Base-by-base conservation (phyloP, 2,113 vertebrate species). In the Phrynocephalus versicolor region DNA sequence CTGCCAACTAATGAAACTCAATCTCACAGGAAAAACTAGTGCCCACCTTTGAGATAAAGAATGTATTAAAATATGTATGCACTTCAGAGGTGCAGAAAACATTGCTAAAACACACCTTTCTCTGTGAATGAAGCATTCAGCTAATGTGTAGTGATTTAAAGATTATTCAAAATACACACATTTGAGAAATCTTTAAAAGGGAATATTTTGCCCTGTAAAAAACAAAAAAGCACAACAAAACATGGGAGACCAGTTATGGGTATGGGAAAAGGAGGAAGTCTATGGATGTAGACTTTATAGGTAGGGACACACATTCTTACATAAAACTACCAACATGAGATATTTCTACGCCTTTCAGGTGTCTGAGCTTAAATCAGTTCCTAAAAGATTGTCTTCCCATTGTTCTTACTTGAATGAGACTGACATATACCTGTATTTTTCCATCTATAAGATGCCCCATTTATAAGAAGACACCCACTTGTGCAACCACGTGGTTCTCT, bases 1-100 rank as follows among this genome's bases (percentile, higher is more conserved):
- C 0, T 70, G 82, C 83, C 89, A 88, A 80, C 1, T 91, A 87
- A 69, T 85, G 87, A 91, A 88, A 91, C 87, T n/a, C 87, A 77
- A 30, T 7, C 81, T 73, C 35, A 25, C 18, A 72, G 30, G 79
- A 27, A 27, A 67, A 7, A 67, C 2, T 27, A 27, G 30, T 67
- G 10, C 3, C 64, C 30, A 67, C 10, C 6, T 25, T 67, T 13
- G 27, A 27, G 30, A 67, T 25, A 51, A 51, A 51, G 5, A 51
- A 51, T 51, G 64, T 27, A 67, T 27, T 9, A 27, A 67, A 67
- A 30, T 8, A 8, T 25, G 27, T 30, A 25, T 67, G 30, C 25
- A 65, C 27, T n/a, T 67, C 64, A 67, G 12, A 30, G 3, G 27
- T 25, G 12, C 23, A 67, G 10, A 67, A 67, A 67, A 67, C 27